Percentiles rank a stretch among this genome's conserved stretches.
phyloP scores from a whole-genome alignment of 2,113 vertebrate genomes.

The Alouatta palliata region DNA sequence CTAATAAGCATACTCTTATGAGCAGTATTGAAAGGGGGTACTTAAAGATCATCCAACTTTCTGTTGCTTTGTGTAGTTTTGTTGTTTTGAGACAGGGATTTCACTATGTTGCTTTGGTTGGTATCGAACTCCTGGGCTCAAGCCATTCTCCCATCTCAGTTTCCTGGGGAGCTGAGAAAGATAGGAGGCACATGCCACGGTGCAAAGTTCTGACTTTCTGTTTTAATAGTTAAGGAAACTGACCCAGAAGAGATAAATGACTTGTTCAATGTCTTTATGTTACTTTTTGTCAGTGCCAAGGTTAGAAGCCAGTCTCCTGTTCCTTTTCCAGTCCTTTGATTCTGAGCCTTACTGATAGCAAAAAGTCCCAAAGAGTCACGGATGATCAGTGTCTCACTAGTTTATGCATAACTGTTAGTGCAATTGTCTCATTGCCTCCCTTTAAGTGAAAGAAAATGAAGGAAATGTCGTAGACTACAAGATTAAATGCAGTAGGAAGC shows the following conservation, averaged over 20 bases:
- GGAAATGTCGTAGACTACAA: not conserved
- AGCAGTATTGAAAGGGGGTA: not conserved
- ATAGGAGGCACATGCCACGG: not conserved
- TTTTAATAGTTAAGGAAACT: conserved; percentile 22
- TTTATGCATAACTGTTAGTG: not conserved
- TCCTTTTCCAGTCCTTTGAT: conserved; percentile 8
- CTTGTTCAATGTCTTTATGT: not conserved
- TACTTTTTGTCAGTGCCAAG: conserved; percentile 21
- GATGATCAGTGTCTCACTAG: not conserved
- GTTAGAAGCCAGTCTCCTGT: not conserved
- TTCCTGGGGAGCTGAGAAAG: not conserved
- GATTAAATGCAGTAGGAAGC: not conserved
- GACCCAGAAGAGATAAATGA: conserved; percentile 41
- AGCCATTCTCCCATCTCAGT: not conserved
- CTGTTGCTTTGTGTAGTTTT: not conserved
- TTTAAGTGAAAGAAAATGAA: conserved; percentile 21
- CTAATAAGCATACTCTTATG: not conserved
- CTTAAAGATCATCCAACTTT: not conserved
- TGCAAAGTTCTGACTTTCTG: not conserved
- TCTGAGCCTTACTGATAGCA: not conserved
- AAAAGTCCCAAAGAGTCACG: not conserved
- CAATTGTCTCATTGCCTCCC: not conserved
- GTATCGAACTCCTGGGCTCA: not conserved
- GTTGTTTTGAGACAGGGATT: not conserved
- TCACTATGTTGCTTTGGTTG: not conserved